Evolutionary conservation across 2,888 invertebrate genomes (phyloP).

Genomic region (Hetaerina titia): DNA sequence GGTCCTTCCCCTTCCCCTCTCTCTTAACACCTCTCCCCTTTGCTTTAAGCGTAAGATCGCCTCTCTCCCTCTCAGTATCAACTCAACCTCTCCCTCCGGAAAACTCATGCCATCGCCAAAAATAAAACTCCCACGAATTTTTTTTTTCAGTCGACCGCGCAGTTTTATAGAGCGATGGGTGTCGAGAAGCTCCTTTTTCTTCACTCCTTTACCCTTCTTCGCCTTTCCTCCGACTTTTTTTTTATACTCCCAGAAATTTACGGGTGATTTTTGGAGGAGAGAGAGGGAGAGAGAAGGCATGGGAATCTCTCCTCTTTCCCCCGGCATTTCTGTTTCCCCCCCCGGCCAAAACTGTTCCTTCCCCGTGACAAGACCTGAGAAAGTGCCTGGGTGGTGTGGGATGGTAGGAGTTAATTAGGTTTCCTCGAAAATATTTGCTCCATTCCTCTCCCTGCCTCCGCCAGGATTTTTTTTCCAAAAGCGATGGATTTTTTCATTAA

Average conservation of each 20-base stretch:
- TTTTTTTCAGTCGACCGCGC: neutral
- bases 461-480: neutral
- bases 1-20: neutral
- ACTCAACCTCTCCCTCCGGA: neutral
- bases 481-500: neutral
- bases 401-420: neutral
- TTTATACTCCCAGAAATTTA: neutral
- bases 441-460: neutral
- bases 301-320: neutral
- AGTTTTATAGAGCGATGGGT: neutral
- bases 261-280: neutral
- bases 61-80: neutral
- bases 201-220: neutral
- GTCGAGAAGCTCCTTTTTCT: neutral
- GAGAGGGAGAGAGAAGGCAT: neutral
- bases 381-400: neutral
- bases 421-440: neutral
- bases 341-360: neutral
- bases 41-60: neutral
- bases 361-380: neutral
- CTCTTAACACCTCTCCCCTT: neutral
- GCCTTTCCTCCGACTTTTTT: neutral
- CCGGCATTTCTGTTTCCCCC: neutral
- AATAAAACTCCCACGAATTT: neutral
- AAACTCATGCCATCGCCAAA: neutral